A percentile compares a stretch with the other conserved stretches of the same genome.
Conservation (phyloP, 2,888 invertebrate species). For the Synergus gifuensis region DNA sequence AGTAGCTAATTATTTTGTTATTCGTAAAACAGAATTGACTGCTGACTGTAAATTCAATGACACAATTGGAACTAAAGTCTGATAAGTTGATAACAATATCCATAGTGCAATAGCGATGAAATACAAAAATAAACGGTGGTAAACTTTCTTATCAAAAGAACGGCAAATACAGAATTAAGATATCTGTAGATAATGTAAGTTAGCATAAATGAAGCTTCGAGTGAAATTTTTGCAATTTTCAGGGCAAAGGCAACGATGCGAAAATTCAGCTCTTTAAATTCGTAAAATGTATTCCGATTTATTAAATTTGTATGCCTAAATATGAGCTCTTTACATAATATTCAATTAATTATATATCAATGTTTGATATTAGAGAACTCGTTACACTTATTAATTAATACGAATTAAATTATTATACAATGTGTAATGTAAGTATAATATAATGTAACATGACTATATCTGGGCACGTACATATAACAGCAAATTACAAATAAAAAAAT, state of each 20-base stretch:
- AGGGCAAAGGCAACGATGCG: not conserved
- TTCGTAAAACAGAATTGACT: too few species aligned
- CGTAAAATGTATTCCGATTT: constrained; percentile 77
- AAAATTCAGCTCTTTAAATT: constrained; percentile 62
- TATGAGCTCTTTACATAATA: constrained; percentile 76
- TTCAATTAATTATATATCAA: constrained; percentile 66
- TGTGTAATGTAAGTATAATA: constrained; percentile 58
- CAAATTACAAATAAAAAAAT: constrained; percentile 75
- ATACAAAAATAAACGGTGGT: not conserved
- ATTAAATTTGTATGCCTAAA: constrained; percentile 77
- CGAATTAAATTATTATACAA: constrained; percentile 63
- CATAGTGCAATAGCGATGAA: too few species aligned
- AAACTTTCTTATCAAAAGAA: not conserved
- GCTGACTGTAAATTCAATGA: too few species aligned
- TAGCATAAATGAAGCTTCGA: not conserved
- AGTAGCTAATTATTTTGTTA: too few species aligned
- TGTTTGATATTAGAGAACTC: constrained; percentile 74
- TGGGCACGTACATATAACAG: constrained; percentile 76
- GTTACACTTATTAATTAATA: constrained; percentile 71
- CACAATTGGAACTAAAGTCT: not conserved
- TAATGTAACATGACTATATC: constrained; percentile 72
- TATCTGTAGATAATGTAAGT: not conserved
- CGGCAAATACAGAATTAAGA: not conserved
- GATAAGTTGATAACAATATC: not conserved
- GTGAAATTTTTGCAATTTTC: not conserved